Conservation (phyloP, 2,113 vertebrate species). For the Pampusana beccarii region DNA sequence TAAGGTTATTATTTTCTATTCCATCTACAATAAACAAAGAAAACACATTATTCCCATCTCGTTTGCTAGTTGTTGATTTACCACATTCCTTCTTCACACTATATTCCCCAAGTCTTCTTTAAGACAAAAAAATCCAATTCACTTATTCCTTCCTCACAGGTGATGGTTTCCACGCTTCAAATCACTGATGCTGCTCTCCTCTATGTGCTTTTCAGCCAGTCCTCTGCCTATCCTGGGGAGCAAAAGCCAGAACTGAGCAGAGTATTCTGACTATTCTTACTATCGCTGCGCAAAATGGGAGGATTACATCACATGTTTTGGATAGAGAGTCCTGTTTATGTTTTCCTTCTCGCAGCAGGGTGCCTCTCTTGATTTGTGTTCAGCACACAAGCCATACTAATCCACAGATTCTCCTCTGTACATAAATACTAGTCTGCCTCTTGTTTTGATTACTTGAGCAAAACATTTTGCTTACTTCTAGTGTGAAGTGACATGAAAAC, state of each 20-base stretch:
- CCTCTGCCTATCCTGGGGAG: accelerated
- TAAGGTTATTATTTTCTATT: background rate
- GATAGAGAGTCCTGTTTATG: background rate
- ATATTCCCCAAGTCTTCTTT: background rate
- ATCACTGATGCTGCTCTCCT: background rate
- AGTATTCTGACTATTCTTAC: background rate
- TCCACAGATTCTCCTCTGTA: background rate
- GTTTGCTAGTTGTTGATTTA: background rate
- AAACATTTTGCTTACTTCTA: background rate
- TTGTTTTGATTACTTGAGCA: background rate
- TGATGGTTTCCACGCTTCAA: background rate
- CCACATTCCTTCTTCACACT: background rate
- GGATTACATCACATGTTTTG: accelerated
- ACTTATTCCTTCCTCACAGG: background rate
- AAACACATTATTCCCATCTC: background rate
- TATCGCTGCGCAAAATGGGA: background rate
- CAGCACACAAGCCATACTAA: background rate
- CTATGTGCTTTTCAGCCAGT: background rate
- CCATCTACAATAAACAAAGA: background rate
- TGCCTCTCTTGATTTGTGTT: background rate
- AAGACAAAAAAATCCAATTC: background rate
- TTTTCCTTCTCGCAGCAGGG: background rate
- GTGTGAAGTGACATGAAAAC: background rate
- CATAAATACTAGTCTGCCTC: background rate
- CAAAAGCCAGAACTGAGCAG: background rate